phyloP scores from a whole-genome alignment of 2,888 invertebrate genomes.

The Entomobrya multifasciata region DNA sequence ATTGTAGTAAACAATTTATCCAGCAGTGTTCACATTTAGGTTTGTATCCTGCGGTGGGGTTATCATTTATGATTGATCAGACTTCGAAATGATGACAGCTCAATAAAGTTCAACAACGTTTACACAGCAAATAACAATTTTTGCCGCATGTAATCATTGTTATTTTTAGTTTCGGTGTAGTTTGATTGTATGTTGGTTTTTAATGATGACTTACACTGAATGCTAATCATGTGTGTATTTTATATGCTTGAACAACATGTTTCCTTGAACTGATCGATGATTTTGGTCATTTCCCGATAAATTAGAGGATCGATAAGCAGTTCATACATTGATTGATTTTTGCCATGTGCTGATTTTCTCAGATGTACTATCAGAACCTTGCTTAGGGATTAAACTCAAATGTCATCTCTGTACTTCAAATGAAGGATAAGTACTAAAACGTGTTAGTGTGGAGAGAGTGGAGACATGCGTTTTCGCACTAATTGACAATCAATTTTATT shows the following conservation, averaged over 20 bases:
- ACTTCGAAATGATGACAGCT: not conserved
- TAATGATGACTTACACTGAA: not conserved
- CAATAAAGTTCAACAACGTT: not conserved
- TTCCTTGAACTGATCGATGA: not conserved
- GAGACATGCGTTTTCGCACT: slow-evolving; percentile 33
- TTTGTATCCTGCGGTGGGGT: no score
- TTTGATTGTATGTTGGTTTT: no score
- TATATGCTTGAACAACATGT: not conserved
- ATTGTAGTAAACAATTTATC: not conserved
- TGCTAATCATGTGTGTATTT: not conserved
- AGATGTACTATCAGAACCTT: slow-evolving; percentile 2
- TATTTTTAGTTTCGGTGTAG: not conserved
- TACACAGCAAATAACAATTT: not conserved
- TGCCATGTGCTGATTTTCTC: slow-evolving; percentile 26
- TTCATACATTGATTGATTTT: slow-evolving; percentile 18
- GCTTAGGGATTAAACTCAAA: not conserved
- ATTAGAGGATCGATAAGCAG: no score
- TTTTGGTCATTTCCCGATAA: not conserved
- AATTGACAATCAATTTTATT: slow-evolving; percentile 6
- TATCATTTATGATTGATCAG: no score
- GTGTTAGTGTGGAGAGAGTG: slow-evolving; percentile 10
- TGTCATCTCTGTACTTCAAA: slow-evolving; percentile 13
- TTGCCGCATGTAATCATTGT: not conserved
- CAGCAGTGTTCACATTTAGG: not conserved
- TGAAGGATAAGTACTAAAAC: slow-evolving; percentile 18